Conservation (phyloP, 2,888 invertebrate species). For the Nipponacmea schrenckii region DNA sequence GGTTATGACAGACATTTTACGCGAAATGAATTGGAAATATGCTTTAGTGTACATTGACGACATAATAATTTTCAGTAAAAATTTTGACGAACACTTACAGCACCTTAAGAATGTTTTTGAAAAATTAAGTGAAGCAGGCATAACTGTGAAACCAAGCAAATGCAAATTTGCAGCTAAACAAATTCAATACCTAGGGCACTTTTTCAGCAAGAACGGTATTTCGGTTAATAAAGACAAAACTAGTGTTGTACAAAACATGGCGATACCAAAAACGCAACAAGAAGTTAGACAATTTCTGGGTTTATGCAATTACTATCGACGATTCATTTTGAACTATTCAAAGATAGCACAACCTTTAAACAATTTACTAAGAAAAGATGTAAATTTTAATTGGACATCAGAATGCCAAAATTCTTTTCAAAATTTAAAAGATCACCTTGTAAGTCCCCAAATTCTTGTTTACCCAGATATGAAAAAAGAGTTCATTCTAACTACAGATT, state of each 20-base stretch:
- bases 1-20: too few relatives aligned
- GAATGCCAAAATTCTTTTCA: not conserved
- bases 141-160: slow-evolving; percentile 19
- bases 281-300: slow-evolving; percentile 15
- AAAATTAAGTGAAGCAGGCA: slow-evolving; percentile 9
- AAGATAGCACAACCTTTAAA: not conserved
- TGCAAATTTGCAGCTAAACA: slow-evolving; percentile 15
- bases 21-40: too few relatives aligned
- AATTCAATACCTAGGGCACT: slow-evolving; percentile 16
- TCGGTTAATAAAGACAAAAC: slow-evolving; percentile 18
- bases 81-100: too few relatives aligned
- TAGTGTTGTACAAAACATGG: not conserved
- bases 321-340: not conserved
- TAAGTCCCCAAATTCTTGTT: not conserved
- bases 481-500: not conserved
- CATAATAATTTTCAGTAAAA: too few relatives aligned
- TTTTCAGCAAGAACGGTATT: too few relatives aligned
- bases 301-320: slow-evolving; percentile 6
- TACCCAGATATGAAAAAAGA: not conserved
- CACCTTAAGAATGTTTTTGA: too few relatives aligned
- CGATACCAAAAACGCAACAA: slow-evolving; percentile 9
- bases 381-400: too few relatives aligned
- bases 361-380: not conserved
- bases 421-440: too few relatives aligned
- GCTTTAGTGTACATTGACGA: too few relatives aligned